Evolutionary conservation across 2,797 vertebrate genomes (phyloP).

Genomic region (Lutjanus argentimaculatus): DNA sequence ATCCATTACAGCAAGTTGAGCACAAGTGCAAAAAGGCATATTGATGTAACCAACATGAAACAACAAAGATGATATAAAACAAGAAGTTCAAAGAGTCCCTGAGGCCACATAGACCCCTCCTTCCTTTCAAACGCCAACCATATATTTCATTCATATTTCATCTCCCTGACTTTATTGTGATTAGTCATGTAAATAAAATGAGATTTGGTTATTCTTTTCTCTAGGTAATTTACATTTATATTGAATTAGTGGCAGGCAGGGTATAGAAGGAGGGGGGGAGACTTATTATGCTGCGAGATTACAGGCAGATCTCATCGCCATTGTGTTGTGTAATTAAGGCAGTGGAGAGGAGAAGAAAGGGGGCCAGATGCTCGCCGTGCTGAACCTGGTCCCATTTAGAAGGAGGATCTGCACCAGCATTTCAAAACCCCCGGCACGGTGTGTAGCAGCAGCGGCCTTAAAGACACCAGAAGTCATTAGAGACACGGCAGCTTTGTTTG

Average conservation of each 20-base stretch:
- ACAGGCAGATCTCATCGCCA: slow-evolving; percentile 86
- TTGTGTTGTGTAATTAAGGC: slow-evolving; percentile 90
- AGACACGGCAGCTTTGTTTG: slow-evolving; percentile 48
- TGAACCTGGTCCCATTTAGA: slow-evolving; percentile 77
- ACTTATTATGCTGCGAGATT: slow-evolving; percentile 86
- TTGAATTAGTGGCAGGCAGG: slow-evolving; percentile 87
- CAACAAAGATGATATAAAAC: slow-evolving; percentile 76
- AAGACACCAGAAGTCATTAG: slow-evolving; percentile 62
- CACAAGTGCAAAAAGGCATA: slow-evolving; percentile 67
- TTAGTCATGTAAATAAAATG: slow-evolving; percentile 90
- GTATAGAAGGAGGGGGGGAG: slow-evolving; percentile 46
- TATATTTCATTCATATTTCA: slow-evolving; percentile 86
- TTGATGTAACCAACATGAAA: slow-evolving; percentile 74
- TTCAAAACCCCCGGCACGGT: slow-evolving; percentile 46
- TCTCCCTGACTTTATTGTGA: slow-evolving; percentile 85
- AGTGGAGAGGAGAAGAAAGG: slow-evolving; percentile 80
- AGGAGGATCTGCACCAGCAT: slow-evolving; percentile 65
- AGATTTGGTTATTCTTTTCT: slow-evolving; percentile 88
- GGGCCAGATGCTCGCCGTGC: slow-evolving; percentile 84
- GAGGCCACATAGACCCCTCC: slow-evolving; percentile 43
- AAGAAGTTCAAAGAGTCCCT: slow-evolving; percentile 75
- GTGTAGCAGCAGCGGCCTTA: slow-evolving; percentile 59
- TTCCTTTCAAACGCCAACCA: slow-evolving; percentile 63
- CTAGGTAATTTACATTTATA: slow-evolving; percentile 90
- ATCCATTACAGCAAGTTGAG: slow-evolving; percentile 71